phyloP scores from a whole-genome alignment of 2,113 vertebrate species.

The Eulemur macaco region DNA sequence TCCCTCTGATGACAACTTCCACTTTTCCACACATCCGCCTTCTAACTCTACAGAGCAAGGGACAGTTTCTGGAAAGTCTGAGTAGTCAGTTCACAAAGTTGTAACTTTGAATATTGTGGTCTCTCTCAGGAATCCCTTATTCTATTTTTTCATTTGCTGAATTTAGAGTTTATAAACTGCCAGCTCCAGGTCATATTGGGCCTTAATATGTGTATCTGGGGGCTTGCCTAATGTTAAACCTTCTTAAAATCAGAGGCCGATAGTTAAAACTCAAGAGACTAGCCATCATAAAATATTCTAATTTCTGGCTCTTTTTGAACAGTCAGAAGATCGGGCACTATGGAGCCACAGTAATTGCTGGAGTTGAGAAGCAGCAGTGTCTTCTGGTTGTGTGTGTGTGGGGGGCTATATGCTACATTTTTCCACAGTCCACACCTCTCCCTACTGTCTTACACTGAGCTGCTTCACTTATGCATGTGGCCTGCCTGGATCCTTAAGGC shows the following conservation, averaged over 20 bases:
- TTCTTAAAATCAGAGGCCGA: not conserved
- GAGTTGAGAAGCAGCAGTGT: not conserved
- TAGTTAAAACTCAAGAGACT: not conserved
- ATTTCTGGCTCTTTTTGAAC: not conserved
- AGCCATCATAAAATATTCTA: not conserved
- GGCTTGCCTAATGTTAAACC: not conserved
- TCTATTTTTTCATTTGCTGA: not conserved
- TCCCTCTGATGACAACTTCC: no score
- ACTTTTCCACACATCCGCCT: not conserved
- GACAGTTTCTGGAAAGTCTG: not conserved
- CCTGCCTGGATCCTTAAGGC: not conserved
- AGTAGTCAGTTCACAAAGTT: not conserved
- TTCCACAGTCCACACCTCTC: not conserved
- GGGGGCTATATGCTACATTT: not conserved
- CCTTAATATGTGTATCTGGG: not conserved
- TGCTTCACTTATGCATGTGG: not conserved
- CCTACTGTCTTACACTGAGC: not conserved
- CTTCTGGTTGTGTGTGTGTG: not conserved
- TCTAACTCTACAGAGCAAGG: not conserved
- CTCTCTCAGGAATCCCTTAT: not conserved
- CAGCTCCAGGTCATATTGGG: not conserved
- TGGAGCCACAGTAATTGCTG: not conserved
- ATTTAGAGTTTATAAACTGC: not conserved
- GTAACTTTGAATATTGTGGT: not conserved
- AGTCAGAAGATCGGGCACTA: not conserved